Base-by-base conservation (phyloP, 1,140 invertebrate genomes). In the Cherax destructor region DNA sequence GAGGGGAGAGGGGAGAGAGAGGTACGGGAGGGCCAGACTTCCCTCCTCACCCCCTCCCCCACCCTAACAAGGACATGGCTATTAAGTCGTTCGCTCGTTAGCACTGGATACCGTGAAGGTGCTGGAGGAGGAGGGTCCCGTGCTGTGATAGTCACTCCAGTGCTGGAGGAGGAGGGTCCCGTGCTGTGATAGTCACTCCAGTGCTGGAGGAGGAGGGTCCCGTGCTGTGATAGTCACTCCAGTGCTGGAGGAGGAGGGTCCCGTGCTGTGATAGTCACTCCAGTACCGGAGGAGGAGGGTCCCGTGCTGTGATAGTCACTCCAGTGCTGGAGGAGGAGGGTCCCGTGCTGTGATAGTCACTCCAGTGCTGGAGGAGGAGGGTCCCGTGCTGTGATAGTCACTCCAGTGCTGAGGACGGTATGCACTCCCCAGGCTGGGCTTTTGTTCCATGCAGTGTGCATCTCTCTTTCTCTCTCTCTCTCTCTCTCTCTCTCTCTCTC, bases 41-140 rank as follows among this genome's bases (percentile, higher is more conserved):
- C 74, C n/a, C 52, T 59, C 74, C 76, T 50, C 76, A 10, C 3
- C 50, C 4, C 50, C 11, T 59, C 56, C 61, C 4, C 18, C 61
- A 5, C 11, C 11, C 65, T 59, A 89, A 89, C 87, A 89, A 83
- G 87, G 79, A 52, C 69, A 83, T 65, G 87, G 87, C 80, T 83
- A 89, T 89, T 89, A 89, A 89, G 87, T 83, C 72, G 79, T 89
- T 89, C 30, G 30, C 61, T 83, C 65, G 80, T 89, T 89, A 83
- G 80, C 4, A 30, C 49, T 24, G 74, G 52, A 79, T 79, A 47
- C 76, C 21, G 30, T 47, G 74, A 41, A 79, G 11, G 16, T 47
- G 24, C n/a, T 21, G 18, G 59, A 52, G 74, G 21, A 16, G 56
- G 50, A 86, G 56, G 49, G 52, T 49, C 2, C 2, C 30, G 81